Evolutionary conservation across 2,888 invertebrate genomes (phyloP), one percentile per base, ranked within the genome.

Genomic region (Sphecodes monilicornis): DNA sequence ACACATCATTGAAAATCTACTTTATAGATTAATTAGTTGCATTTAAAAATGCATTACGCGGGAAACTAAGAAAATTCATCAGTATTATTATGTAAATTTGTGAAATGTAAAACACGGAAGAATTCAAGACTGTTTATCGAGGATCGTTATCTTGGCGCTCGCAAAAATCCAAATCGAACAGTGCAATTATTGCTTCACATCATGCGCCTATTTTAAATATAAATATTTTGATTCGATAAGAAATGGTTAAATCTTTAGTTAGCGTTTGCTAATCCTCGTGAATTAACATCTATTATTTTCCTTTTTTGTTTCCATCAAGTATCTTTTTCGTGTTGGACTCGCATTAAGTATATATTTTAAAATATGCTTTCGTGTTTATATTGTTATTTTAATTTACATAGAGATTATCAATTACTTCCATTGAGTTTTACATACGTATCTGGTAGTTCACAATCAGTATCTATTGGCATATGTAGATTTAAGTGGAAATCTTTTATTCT

Each of bases 131-230:
- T 66, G 39, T 75, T 69, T 69, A 29, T 80, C 72, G 77, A 80
- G 86, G 86, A 86, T 86, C 68, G 68, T 77, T 72, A 86, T 86
- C 82, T 83, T n/a, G 80, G 76, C 82, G 86, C 75, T 72, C 64
- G 36, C 26, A 41, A 36, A 73, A 76, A 71, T 64, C 22, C 77
- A 57, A 29, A 3, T 68, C 16, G 32, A 69, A 72, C 78, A 70
- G 36, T 76, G 75, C 46, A 76, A 70, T 84, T 57, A 74, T 26
- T 32, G 84, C 85, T 80, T 85, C 64, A 64, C 72, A 75, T 70
- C 39, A 54, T 60, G 32, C 75, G 76, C 64, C 10, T 10, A 39
- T 10, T 5, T 75, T 43, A 39, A 39, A 16, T 16, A n/a, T 16
- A 57, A 57, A 11, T 1, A 43, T 69, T 79, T 32, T 66, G 36